Evolutionary conservation across 2,797 vertebrate genomes (phyloP).

Genomic region (Mormyrops attenuatus): DNA sequence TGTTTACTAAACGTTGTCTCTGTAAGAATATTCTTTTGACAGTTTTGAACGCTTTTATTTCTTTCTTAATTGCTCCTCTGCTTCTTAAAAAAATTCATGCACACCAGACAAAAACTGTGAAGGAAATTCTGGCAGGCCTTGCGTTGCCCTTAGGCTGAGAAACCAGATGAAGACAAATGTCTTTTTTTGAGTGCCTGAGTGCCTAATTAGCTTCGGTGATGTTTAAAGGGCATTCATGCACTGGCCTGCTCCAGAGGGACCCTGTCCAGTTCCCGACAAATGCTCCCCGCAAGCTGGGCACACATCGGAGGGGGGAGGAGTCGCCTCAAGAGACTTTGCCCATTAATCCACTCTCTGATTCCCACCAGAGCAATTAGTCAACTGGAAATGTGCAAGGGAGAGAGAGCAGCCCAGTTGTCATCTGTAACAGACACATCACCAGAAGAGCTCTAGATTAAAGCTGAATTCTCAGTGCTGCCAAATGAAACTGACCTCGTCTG

Average conservation of each 20-base stretch:
- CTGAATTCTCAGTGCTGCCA: neutral
- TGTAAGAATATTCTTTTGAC: neutral
- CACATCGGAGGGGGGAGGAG: slow-evolving; percentile 22
- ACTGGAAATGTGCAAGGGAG: slow-evolving; percentile 26
- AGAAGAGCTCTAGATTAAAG: slow-evolving; percentile 19
- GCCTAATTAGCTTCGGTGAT: neutral
- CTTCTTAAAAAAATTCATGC: neutral
- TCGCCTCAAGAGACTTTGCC: slow-evolving; percentile 38
- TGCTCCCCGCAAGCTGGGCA: slow-evolving; percentile 18
- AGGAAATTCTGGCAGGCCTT: neutral
- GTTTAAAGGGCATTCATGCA: neutral
- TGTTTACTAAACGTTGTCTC: neutral
- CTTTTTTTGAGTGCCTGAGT: neutral
- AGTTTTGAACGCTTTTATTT: neutral
- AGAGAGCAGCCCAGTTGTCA: neutral
- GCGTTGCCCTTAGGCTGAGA: neutral
- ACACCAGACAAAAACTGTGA: neutral
- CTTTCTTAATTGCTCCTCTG: neutral
- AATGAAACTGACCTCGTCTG: neutral
- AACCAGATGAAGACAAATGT: slow-evolving; percentile 5
- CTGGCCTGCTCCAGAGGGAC: neutral
- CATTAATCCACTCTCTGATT: slow-evolving; percentile 55
- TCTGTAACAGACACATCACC: slow-evolving; percentile 8
- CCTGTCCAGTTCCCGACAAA: slow-evolving; percentile 29
- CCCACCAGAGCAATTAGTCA: slow-evolving; percentile 48